Base-by-base conservation (phyloP, 2,797 vertebrate genomes). In the Amazona ochrocephala region DNA sequence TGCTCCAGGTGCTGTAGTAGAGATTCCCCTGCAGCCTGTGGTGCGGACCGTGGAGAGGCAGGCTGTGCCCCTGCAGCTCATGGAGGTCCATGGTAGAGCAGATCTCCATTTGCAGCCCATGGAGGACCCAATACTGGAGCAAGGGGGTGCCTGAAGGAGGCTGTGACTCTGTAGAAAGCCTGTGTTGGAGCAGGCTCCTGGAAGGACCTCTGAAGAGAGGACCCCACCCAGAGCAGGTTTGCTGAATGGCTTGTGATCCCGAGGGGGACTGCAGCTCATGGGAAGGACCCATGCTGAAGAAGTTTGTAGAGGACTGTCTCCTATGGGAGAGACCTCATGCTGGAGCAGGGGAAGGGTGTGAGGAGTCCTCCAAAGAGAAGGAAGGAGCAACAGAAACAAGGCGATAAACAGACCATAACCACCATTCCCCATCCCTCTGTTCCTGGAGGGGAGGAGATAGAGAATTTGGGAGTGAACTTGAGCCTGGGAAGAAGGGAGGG, bases 81-180 rank as follows among this genome's bases (percentile, higher is more conserved):
- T 44, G 60, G 47, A 50, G 34, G 13, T 42, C 47, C 23, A 2
- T 19, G 34, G 4, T 37, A 23, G 51, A 66, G n/a, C n/a, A 47
- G n/a, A 42, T 23, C 19, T 3, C 45, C 24, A 17, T 13, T 65
- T 41, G n/a, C 76, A 64, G 64, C 48, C 48, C 4, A 2, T 13
- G 14, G 29, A 51, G 18, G 32, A 70, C 21, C 29, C 56, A 10
- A 0, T 22, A 24, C n/a, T 8, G 9, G 26, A 17, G 54, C 42
- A 64, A 23, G 12, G 15, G 22, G 30, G 8, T 66, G 34, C 51
- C 45, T 0, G 0, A 6, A 53, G 11, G 22, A 67, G 32, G 9
- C 13, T 44, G 11, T 71, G 58, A 7, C 65, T 29, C 44, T 41
- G 32, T 12, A 13, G 30, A 47, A 32, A 60, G 26, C 54, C 72